Conservation (phyloP, 2,797 vertebrate species). For the Aselliscus stoliczkanus region DNA sequence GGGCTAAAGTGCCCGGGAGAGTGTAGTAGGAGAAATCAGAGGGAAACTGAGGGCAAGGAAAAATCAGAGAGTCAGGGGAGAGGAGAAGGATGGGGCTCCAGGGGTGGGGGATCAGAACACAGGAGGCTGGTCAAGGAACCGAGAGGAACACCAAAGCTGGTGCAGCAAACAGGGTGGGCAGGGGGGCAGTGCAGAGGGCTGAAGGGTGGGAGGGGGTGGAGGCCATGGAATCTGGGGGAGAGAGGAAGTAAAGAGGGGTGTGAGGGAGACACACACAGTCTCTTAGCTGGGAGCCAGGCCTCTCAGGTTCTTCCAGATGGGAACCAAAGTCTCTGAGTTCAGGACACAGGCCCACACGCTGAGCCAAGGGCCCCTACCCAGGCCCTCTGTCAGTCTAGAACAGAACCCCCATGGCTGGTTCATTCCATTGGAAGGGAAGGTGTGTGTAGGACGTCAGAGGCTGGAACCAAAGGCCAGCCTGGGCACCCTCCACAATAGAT, state of each 20-base stretch:
- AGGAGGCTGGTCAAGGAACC: neutral
- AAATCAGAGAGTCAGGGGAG: neutral
- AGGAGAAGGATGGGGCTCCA: fast-evolving
- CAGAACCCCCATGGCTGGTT: fast-evolving
- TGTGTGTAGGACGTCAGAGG: fast-evolving
- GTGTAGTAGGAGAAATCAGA: neutral
- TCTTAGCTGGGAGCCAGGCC: neutral
- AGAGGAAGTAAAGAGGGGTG: neutral
- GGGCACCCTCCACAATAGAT: neutral
- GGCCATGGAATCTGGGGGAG: too few species aligned
- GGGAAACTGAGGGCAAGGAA: neutral
- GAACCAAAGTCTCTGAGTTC: too few species aligned
- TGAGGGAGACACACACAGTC: neutral
- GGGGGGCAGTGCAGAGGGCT: neutral
- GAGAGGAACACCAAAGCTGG: neutral
- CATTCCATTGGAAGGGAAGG: neutral
- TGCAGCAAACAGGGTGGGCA: fast-evolving
- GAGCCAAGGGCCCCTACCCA: neutral
- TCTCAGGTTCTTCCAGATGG: neutral
- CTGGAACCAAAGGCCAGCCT: neutral
- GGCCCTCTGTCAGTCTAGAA: neutral
- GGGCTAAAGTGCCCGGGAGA: neutral
- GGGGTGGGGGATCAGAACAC: neutral
- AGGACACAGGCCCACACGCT: neutral
- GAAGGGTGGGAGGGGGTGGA: fast-evolving